Conservation (phyloP, 1,140 invertebrate species). For the Trachelipus rathkii region DNA sequence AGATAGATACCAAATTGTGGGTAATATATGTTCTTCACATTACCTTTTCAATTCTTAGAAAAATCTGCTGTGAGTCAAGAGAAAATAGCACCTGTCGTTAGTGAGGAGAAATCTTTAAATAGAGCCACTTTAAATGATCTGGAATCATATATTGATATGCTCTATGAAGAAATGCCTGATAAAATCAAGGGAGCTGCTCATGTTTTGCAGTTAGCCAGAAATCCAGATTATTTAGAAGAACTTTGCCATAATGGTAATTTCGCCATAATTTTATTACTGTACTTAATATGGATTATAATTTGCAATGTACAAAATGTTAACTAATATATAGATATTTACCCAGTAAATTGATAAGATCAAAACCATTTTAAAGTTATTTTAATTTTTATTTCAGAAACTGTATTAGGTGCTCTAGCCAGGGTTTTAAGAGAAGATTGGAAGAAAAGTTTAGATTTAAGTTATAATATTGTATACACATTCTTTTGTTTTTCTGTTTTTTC, state of each 20-base stretch:
- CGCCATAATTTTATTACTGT: not conserved
- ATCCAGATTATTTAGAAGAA: slow-evolving; percentile 90
- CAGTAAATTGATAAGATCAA: too few relatives aligned
- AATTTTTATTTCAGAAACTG: slow-evolving; percentile 66
- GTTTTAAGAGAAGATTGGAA: slow-evolving; percentile 96
- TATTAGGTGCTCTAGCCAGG: slow-evolving; percentile 87
- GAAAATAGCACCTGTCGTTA: not conserved
- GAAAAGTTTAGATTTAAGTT: slow-evolving; percentile 90
- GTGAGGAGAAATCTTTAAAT: not conserved
- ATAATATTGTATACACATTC: slow-evolving; percentile 94
- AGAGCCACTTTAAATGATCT: slow-evolving; percentile 64
- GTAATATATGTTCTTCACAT: not conserved
- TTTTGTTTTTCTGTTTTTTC: slow-evolving; percentile 96
- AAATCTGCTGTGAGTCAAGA: not conserved
- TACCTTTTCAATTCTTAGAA: not conserved
- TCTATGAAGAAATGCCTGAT: slow-evolving; percentile 91
- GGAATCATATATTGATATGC: slow-evolving; percentile 91
- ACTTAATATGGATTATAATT: too few relatives aligned
- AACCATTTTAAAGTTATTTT: too few relatives aligned
- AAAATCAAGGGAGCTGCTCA: slow-evolving; percentile 89
- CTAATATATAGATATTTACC: too few relatives aligned
- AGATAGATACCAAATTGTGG: not conserved
- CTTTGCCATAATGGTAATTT: slow-evolving; percentile 79
- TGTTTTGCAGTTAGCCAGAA: slow-evolving; percentile 82
- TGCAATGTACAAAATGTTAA: too few relatives aligned